phyloP scores from a whole-genome alignment of 2,797 vertebrate species.

The Muscicapa comitata region DNA sequence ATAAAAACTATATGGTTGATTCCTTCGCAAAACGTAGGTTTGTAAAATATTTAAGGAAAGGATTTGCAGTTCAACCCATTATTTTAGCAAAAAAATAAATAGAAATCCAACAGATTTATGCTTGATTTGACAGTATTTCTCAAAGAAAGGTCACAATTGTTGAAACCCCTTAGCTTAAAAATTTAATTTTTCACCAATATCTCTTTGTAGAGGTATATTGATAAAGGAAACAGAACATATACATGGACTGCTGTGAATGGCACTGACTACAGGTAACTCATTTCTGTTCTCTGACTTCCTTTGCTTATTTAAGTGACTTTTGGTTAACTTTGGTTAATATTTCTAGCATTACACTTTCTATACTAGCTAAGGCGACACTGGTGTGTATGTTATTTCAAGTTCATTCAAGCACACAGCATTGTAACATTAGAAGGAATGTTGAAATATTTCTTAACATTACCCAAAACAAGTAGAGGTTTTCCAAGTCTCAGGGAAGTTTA shows the following conservation, averaged over 20 bases:
- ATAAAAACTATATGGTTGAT: neutral
- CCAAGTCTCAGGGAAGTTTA: neutral
- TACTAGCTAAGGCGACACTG: accelerated
- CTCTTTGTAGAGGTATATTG: conserved; percentile 91
- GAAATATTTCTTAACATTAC: neutral
- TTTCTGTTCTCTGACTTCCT: neutral
- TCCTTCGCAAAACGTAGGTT: neutral
- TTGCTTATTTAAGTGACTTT: neutral
- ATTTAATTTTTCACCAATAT: neutral
- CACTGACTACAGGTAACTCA: conserved; percentile 93
- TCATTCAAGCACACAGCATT: neutral
- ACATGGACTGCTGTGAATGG: conserved; percentile 95
- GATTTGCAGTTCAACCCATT: neutral
- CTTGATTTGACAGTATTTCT: neutral
- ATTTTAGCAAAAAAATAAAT: neutral
- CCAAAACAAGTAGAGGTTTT: neutral
- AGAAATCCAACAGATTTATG: neutral
- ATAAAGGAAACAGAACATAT: conserved; percentile 91
- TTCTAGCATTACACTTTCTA: neutral
- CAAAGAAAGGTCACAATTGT: neutral
- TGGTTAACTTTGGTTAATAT: neutral
- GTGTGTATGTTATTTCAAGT: neutral
- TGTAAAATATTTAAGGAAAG: neutral
- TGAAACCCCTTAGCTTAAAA: neutral
- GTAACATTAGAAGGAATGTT: neutral